These are phyloP conservation scores for Thunnus thynnus DNA, from an alignment of 2,113 vertebrate genomes.

Conservation along the genomic window DNA sequence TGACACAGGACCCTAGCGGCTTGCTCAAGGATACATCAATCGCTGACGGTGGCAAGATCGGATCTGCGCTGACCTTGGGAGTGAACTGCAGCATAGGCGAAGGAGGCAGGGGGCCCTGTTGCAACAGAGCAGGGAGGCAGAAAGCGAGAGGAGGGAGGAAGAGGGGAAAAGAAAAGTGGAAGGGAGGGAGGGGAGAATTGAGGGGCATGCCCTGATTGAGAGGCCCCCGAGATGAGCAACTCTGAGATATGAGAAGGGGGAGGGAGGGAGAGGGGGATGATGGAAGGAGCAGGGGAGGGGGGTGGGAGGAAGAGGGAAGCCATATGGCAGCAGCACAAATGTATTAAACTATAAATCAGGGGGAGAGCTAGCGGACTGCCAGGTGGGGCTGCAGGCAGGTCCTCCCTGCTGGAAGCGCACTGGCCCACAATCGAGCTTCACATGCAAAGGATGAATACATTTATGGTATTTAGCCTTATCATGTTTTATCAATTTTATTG, in stretches of 20 bases:
- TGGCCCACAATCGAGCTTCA: conserved; percentile 33
- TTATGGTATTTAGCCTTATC: background rate
- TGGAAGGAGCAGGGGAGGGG: conserved; percentile 48
- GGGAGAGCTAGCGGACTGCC: conserved; percentile 69
- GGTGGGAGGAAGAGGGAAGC: conserved; percentile 68
- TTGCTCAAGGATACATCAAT: conserved; percentile 83
- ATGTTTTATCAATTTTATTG: conserved; percentile 13
- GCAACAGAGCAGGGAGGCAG: conserved; percentile 46
- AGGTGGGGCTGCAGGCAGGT: conserved; percentile 71
- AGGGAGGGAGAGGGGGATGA: conserved; percentile 45
- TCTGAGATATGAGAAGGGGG: conserved; percentile 71
- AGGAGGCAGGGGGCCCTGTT: conserved; percentile 55
- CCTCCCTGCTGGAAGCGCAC: conserved; percentile 51
- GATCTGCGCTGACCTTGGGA: conserved; percentile 90
- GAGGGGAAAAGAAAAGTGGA: conserved; percentile 32
- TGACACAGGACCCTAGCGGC: conserved; percentile 58
- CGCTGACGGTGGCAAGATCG: conserved; percentile 88
- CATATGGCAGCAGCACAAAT: conserved; percentile 84
- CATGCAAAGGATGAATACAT: conserved; percentile 31
- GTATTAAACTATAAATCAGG: conserved; percentile 85
- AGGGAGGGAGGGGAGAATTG: conserved; percentile 40
- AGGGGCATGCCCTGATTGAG: conserved; percentile 73
- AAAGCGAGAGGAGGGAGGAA: conserved; percentile 19
- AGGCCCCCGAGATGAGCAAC: conserved; percentile 76
- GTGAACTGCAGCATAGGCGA: conserved; percentile 64